These are phyloP conservation scores for Raillietiella orientalis DNA, from an alignment of 2,888 invertebrate species.

Conservation along the genomic window DNA sequence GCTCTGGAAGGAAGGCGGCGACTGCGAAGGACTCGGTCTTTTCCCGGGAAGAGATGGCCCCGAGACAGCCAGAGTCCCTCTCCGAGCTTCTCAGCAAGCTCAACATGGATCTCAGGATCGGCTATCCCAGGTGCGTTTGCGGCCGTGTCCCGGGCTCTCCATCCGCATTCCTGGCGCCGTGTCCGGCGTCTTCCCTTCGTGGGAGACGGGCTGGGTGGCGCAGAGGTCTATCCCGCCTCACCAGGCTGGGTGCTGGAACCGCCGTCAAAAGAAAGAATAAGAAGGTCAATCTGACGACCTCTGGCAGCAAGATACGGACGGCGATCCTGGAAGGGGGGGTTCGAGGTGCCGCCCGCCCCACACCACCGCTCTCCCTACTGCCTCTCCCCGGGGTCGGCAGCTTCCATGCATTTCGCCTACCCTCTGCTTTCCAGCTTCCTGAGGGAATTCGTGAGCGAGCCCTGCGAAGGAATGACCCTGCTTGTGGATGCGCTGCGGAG, in stretches of 20 bases:
- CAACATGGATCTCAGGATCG: conserved; percentile 45
- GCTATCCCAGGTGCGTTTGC: conserved; percentile 53
- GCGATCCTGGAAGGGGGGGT: too few relatives aligned
- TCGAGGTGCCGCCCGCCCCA: too few relatives aligned
- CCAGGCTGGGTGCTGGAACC: too few relatives aligned
- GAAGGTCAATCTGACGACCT: too few relatives aligned
- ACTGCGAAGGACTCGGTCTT: conserved; percentile 4
- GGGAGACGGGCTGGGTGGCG: conserved; percentile 1
- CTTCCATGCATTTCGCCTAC: too few relatives aligned
- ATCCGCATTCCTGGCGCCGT: conserved; percentile 1
- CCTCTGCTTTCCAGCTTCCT: conserved; percentile 37
- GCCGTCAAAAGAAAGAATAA: too few relatives aligned
- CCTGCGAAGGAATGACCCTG: conserved; percentile 52
- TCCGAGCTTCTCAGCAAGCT: conserved; percentile 60
- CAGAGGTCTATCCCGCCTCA: too few relatives aligned
- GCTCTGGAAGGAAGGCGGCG: conserved; percentile 13
- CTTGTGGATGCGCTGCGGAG: conserved; percentile 52
- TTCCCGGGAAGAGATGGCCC: conserved; percentile 37
- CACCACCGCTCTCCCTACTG: too few relatives aligned
- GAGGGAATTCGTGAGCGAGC: conserved; percentile 61
- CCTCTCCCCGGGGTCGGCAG: too few relatives aligned
- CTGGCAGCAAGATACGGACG: too few relatives aligned
- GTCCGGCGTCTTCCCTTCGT: conserved; percentile 3
- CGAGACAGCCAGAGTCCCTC: conserved; percentile 52
- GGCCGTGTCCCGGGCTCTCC: too few relatives aligned